Evolutionary conservation across 2,888 invertebrate species (phyloP), one percentile per base, ranked within the genome.

Genomic region (Amblyjoppa fuscipennis): DNA sequence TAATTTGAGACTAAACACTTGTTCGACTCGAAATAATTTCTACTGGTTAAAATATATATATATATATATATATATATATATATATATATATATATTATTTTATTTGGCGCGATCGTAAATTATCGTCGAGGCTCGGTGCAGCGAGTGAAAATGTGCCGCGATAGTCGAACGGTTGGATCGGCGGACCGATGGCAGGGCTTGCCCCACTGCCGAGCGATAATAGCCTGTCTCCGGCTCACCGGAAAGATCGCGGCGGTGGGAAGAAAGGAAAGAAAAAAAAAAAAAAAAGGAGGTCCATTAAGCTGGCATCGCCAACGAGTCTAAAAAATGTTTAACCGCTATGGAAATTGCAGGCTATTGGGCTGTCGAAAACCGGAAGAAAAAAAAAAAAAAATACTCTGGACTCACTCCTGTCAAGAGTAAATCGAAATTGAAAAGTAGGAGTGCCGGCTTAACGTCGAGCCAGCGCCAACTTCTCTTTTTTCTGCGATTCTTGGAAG

Each of bases 171-270:
- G 38, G 73, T 73, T 20, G 53, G 51, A 71, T 78, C 68, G 84
- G 77, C 84, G 74, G 81, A 73, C 73, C 77, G 6, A 53, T 77
- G 45, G 74, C 84, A 69, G 69, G 73, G 16, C 51, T 31, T 64
- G 74, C 69, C 74, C 74, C 77, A 81, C 84, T 81, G 84, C 73
- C 53, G 69, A 84, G 84, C 77, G 84, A 78, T 78, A 78, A 84
- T 61, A 77, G 73, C 59, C 69, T 7, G 76, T n/a, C 76, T 84
- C 73, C 74, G 77, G 16, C 45, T 49, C 16, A 49, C 45, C 71
- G 77, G 81, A 78, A 61, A 59, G 73, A 77, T 3, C 41, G 51
- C 59, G 41, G 49, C 13, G 45, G 1, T 16, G 13, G 45, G 16
- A 49, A 13, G 16, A 16, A 4, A 49, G 16, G 45, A 4, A 49